phyloP scores from a whole-genome alignment of 2,888 invertebrate species.

The Mellilla xanthometata region DNA sequence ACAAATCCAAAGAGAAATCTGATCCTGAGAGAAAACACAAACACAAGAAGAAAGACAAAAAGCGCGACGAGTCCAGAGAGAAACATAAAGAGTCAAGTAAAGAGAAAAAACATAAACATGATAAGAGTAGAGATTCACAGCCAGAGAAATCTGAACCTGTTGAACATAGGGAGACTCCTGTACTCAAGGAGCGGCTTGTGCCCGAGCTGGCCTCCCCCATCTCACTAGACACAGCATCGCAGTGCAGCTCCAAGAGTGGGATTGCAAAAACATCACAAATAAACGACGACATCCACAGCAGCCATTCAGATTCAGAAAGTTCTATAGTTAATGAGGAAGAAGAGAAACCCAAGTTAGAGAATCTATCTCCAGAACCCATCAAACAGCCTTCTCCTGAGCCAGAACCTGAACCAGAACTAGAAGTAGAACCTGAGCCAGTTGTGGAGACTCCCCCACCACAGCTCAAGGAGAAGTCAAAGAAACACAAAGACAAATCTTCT shows the following conservation, averaged over 20 bases:
- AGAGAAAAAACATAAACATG: conserved; percentile 81
- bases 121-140: conserved; percentile 72
- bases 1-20: conserved; percentile 76
- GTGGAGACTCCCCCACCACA: conserved; percentile 58
- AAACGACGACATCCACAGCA: conserved; percentile 64
- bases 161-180: conserved; percentile 67
- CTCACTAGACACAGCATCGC: conserved; percentile 76
- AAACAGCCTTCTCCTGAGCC: conserved; percentile 54
- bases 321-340: conserved; percentile 71
- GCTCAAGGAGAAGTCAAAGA: conserved; percentile 70
- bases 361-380: conserved; percentile 56
- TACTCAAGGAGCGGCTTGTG: conserved; percentile 60
- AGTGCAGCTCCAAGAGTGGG: conserved; percentile 77
- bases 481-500: conserved; percentile 80
- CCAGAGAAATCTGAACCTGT: conserved; percentile 76
- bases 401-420: conserved; percentile 53
- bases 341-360: conserved; percentile 58
- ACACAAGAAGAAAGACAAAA: conserved; percentile 86
- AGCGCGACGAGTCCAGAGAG: conserved; percentile 84
- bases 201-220: conserved; percentile 73
- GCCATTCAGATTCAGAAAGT: conserved; percentile 74
- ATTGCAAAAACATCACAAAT: conserved; percentile 59
- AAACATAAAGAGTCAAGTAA: conserved; percentile 82
- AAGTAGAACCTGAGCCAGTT: conserved; percentile 51
- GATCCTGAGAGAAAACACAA: conserved; percentile 82